Percentiles rank a stretch among this genome's conserved stretches.
phyloP scores from a whole-genome alignment of 2,888 invertebrate genomes.

The Acheta domesticus region DNA sequence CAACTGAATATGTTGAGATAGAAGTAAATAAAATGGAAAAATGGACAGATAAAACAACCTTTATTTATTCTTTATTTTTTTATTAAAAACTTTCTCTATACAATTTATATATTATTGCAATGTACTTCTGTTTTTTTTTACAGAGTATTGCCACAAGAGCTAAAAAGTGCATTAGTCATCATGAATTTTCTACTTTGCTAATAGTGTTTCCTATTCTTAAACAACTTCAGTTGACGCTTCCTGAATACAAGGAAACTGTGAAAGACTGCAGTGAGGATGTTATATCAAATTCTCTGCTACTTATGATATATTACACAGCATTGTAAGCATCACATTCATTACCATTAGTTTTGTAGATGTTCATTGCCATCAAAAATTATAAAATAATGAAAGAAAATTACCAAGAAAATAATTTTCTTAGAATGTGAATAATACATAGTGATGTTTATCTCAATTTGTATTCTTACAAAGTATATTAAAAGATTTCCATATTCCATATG shows the following conservation, averaged over 20 bases:
- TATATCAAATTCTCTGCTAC: constrained; percentile 67
- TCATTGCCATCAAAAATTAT: not conserved
- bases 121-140: constrained; percentile 41
- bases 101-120: too few relatives aligned
- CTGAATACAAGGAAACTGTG: constrained; percentile 75
- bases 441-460: too few relatives aligned
- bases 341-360: constrained; percentile 36
- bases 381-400: too few relatives aligned
- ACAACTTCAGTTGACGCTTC: constrained; percentile 70
- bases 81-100: too few relatives aligned
- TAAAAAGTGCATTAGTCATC: constrained; percentile 69
- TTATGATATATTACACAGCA: constrained; percentile 68
- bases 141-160: constrained; percentile 70
- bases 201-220: constrained; percentile 80
- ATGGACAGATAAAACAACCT: too few relatives aligned
- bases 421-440: too few relatives aligned
- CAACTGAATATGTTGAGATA: too few relatives aligned
- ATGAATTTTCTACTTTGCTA: constrained; percentile 75
- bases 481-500: too few relatives aligned
- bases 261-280: constrained; percentile 68
- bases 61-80: too few relatives aligned
- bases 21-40: too few relatives aligned
- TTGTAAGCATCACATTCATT: constrained; percentile 57
- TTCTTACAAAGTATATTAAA: too few relatives aligned
- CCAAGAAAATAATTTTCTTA: not conserved